phyloP scores from a whole-genome alignment of 2,113 vertebrate species.

The Stigmatopora nigra region DNA sequence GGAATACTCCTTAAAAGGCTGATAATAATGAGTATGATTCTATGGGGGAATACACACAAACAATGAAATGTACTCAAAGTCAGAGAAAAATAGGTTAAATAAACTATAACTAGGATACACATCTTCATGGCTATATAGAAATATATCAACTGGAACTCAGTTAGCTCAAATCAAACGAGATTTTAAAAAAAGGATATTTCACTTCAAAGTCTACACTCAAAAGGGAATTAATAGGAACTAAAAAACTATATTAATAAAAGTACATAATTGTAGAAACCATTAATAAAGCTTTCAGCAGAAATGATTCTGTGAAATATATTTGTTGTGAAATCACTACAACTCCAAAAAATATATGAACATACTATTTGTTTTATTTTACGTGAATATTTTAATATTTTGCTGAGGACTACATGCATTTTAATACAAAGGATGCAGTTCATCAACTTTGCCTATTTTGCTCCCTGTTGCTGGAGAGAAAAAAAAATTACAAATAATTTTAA shows the following conservation, averaged over 20 bases:
- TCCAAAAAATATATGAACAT: too few relatives aligned
- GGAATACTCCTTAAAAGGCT: background rate
- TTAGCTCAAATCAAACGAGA: background rate
- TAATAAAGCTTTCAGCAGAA: background rate
- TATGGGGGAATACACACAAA: background rate
- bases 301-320: background rate
- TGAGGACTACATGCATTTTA: background rate
- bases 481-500: conserved; percentile 32
- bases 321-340: background rate
- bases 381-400: too few relatives aligned
- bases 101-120: background rate
- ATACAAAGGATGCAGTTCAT: background rate
- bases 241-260: background rate
- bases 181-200: background rate
- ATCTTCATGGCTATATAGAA: background rate
- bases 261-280: background rate
- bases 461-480: conserved; percentile 46
- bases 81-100: background rate
- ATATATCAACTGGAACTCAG: too few relatives aligned
- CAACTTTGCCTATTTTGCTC: conserved; percentile 30
- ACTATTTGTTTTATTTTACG: too few relatives aligned
- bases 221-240: too few relatives aligned
- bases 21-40: background rate
- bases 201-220: too few relatives aligned
- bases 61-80: background rate